Evolutionary conservation across 2,113 vertebrate species (phyloP).

Genomic region (Podarcis raffonei): DNA sequence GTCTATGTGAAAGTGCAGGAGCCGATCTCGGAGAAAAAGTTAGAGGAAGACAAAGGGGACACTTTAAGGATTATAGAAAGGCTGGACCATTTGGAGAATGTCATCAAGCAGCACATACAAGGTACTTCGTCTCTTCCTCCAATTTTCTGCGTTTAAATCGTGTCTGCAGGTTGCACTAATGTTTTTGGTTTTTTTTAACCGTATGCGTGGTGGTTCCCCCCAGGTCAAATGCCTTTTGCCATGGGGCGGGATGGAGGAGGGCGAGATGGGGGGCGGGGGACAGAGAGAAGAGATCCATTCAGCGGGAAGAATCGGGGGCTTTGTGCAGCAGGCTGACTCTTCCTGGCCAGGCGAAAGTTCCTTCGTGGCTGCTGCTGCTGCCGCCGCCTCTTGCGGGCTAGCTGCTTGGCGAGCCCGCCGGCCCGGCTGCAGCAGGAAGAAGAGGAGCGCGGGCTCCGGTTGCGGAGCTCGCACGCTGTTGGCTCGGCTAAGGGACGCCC

Average conservation of each 20-base stretch:
- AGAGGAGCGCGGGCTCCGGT: neutral
- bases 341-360: constrained; percentile 12
- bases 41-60: constrained; percentile 91
- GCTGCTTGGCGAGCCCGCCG: neutral
- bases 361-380: neutral
- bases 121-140: constrained; percentile 73
- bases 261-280: neutral
- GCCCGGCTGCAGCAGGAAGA: neutral
- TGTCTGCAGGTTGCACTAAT: too few relatives aligned
- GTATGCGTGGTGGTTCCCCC: neutral
- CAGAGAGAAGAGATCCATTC: accelerated
- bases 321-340: neutral
- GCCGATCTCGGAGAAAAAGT: constrained; percentile 90
- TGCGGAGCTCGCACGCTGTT: neutral
- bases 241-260: neutral
- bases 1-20: constrained; percentile 94
- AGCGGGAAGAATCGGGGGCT: constrained; percentile 15
- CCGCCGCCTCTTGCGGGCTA: neutral
- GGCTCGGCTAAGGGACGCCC: neutral
- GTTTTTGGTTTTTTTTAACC: neutral
- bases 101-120: constrained; percentile 98
- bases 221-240: constrained; percentile 2
- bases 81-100: constrained; percentile 94
- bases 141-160: neutral
- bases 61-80: constrained; percentile 94